Conservation (phyloP, 2,797 vertebrate species). For the Balearica regulorum region DNA sequence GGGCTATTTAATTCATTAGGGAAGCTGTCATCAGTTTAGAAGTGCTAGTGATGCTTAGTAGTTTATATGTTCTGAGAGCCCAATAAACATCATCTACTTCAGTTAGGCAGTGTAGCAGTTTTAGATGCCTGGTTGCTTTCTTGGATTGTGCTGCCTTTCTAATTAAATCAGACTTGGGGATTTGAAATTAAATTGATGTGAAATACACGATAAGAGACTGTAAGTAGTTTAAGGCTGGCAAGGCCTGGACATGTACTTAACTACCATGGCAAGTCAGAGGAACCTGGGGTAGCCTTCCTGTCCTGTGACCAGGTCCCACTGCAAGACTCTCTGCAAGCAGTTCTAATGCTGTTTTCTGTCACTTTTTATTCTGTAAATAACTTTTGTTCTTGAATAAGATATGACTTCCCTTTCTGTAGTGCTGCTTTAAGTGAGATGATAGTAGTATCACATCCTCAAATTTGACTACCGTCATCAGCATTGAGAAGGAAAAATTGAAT, state of each 20-base stretch:
- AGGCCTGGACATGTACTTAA: not conserved
- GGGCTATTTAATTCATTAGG: not conserved
- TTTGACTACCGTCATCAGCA: not conserved
- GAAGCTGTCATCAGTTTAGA: not conserved
- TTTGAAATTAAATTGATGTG: not conserved
- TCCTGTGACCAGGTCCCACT: not conserved
- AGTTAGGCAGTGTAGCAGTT: not conserved
- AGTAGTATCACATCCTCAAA: not conserved
- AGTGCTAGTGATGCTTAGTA: not conserved
- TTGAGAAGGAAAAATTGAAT: not conserved
- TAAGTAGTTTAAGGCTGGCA: not conserved
- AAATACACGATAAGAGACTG: not conserved
- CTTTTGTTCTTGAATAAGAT: not conserved
- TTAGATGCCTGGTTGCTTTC: slow-evolving; percentile 7
- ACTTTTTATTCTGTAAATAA: not conserved
- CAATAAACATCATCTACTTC: not conserved
- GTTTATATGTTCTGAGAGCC: not conserved
- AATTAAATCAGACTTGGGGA: slow-evolving; percentile 23
- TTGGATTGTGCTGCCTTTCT: not conserved
- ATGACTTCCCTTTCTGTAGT: not conserved
- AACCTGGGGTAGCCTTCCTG: not conserved
- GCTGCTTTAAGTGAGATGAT: not conserved
- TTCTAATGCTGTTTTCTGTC: not conserved
- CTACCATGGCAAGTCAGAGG: not conserved
- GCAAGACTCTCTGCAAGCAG: not conserved